phyloP scores from a whole-genome alignment of 2,113 vertebrate genomes.

The Salvelinus sp. region DNA sequence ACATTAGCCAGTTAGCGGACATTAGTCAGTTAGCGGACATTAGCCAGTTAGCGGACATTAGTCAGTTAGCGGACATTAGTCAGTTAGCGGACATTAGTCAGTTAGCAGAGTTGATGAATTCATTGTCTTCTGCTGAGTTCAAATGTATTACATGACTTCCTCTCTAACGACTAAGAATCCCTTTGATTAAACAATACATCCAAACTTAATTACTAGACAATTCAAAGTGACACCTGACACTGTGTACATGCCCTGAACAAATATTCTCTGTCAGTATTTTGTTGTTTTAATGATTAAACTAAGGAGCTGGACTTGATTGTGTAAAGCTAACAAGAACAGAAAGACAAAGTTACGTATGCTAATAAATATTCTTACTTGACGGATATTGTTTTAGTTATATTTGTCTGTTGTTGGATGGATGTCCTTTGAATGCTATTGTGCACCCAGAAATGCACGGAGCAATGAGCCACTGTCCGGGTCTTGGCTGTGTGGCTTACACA shows the following conservation, averaged over 20 bases:
- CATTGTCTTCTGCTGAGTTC: constrained; percentile 14
- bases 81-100: too few relatives aligned
- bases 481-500: constrained; percentile 2
- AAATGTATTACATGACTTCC: constrained; percentile 6
- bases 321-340: too few relatives aligned
- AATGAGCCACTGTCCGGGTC: neutral
- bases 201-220: constrained; percentile 41
- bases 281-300: neutral
- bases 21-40: too few relatives aligned
- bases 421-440: neutral
- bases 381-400: neutral
- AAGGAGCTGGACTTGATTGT: neutral
- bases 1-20: too few relatives aligned
- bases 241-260: constrained; percentile 17
- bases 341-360: too few relatives aligned
- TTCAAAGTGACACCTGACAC: constrained; percentile 27
- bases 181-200: constrained; percentile 29
- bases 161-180: constrained; percentile 18
- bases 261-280: constrained; percentile 9
- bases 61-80: too few relatives aligned
- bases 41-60: too few relatives aligned
- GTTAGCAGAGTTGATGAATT: constrained; percentile 9
- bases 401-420: neutral
- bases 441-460: neutral
- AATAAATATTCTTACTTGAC: neutral